Base-by-base conservation (phyloP, 2,888 invertebrate species). In the Brenthis daphne region DNA sequence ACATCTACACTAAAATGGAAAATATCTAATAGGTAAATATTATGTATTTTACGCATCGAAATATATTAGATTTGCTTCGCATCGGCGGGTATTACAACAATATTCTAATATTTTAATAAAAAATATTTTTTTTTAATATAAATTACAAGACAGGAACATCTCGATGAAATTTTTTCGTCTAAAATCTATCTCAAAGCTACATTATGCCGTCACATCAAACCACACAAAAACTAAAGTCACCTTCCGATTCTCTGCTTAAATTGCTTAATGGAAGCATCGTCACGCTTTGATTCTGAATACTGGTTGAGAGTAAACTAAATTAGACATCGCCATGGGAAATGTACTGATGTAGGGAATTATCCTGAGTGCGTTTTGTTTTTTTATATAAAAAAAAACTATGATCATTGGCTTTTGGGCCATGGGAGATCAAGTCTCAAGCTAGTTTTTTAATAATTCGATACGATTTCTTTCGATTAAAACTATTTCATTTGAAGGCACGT, bases 161-260 rank as follows among this genome's bases (percentile, higher is more conserved):
- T 24, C 29, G 29, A 29, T 29, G 4, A 5, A 29, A 5, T 29
- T 29, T 4, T 29, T 29, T 29, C 29, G 29, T 29, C 0, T 29
- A 5, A 3, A 29, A 29, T 29, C 29, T 29, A 29, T 70, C 67
- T 69, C 66, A 69, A 80, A 83, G 82, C 80, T 79, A 78, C 16
- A 76, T 77, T 76, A 72, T 55, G 67, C 64, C 73, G 81, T 83
- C 83, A 82, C 81, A 80, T 77, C 61, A 73, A 75, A 82, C 81
- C 82, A 79, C 77, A 79, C 79, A 79, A 79, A 81, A 79, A 76
- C 77, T 79, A 82, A 79, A 54, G 57, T 56, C 54, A 61, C 54
- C 68, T 69, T 73, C 60, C 74, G 69, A 75, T 75, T 71, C 74
- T 75, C 68, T 68, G 67, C 68, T 63, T 55, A 74, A 75, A 76